Conservation (phyloP, 2,113 vertebrate species). For the Prinia subflava region DNA sequence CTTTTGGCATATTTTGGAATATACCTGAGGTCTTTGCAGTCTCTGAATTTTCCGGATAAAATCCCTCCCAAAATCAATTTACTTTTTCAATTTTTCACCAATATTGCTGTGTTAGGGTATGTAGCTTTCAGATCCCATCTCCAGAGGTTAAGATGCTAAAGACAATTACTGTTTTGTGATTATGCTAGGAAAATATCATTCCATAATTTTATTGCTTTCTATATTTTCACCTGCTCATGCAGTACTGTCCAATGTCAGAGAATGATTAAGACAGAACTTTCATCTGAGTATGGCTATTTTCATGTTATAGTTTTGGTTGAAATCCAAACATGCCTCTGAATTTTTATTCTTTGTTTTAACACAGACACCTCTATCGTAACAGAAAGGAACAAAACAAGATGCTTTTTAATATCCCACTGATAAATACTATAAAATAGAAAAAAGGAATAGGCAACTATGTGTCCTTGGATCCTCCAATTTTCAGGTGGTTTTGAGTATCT, state of each 20-base stretch:
- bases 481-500: background rate
- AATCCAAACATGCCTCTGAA: background rate
- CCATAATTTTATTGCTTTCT: background rate
- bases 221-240: background rate
- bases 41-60: background rate
- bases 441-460: background rate
- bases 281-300: background rate
- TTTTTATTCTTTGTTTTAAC: background rate
- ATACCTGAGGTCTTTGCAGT: background rate
- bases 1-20: background rate
- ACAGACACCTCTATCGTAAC: background rate
- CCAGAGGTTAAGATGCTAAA: background rate
- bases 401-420: background rate
- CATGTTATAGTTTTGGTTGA: background rate
- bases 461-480: background rate
- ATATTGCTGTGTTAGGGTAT: background rate
- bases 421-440: background rate
- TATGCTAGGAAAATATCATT: background rate
- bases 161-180: background rate
- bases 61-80: background rate
- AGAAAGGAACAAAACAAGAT: background rate
- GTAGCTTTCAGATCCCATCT: background rate
- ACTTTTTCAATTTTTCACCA: background rate
- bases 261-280: background rate
- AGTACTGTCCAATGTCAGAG: background rate